Evolutionary conservation across 2,888 invertebrate species (phyloP).

Genomic region (Catotricha subobsoleta): DNA sequence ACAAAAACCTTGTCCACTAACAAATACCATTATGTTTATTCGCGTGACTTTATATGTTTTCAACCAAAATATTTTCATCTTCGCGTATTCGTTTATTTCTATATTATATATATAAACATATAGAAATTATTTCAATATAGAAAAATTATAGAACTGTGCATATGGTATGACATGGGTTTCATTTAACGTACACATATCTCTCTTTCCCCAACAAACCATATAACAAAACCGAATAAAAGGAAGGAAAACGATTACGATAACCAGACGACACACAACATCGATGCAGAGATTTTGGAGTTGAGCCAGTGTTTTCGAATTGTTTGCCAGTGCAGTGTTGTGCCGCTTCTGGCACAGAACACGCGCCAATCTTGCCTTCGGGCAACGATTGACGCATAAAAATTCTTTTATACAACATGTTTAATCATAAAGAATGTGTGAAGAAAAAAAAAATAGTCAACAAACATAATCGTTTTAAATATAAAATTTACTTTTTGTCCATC

Average conservation of each 20-base stretch:
- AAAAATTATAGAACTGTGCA: no score
- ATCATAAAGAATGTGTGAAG: neutral
- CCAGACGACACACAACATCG: neutral
- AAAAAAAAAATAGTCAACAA: neutral
- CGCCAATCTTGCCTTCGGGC: constrained; percentile 21
- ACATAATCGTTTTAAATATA: neutral
- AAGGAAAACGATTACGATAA: constrained; percentile 4
- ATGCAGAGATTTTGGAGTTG: constrained; percentile 20
- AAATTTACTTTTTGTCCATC: constrained; percentile 3
- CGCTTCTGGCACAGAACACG: constrained; percentile 20
- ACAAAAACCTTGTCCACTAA: no score
- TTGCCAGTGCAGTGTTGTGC: constrained; percentile 19
- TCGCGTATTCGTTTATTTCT: neutral
- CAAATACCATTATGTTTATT: no score
- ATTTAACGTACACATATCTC: neutral
- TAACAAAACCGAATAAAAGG: neutral
- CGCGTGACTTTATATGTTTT: neutral
- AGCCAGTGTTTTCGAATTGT: constrained; percentile 24
- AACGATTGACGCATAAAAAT: constrained; percentile 10
- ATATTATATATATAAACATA: neutral
- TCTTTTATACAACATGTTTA: neutral
- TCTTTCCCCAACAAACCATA: neutral
- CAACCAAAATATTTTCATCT: neutral
- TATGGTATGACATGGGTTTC: no score
- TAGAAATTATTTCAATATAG: neutral